Percentiles rank a stretch among this genome's conserved stretches.
Conservation (phyloP, 2,888 invertebrate species). For the Ellobium chinense region DNA sequence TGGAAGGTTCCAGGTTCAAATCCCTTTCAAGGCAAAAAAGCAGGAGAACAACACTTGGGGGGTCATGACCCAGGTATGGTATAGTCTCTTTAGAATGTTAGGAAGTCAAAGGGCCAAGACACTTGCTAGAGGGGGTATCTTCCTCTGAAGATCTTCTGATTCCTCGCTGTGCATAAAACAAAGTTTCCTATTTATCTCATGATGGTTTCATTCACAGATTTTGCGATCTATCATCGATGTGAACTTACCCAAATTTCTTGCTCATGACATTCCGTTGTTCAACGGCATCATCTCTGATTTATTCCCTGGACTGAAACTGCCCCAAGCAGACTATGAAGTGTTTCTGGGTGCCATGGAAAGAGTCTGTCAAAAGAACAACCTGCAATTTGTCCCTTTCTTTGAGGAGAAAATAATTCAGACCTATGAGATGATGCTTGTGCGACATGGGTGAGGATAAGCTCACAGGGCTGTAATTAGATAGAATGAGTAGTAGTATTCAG, state of each 20-base stretch:
- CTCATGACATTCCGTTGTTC: slow-evolving; percentile 93
- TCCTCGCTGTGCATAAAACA: too few species aligned
- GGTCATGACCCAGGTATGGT: too few species aligned
- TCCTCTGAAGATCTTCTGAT: too few species aligned
- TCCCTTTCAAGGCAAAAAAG: too few species aligned
- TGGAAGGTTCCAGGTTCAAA: too few species aligned
- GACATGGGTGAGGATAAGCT: slow-evolving; percentile 87
- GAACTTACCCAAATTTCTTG: slow-evolving; percentile 93
- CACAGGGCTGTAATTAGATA: slow-evolving; percentile 78
- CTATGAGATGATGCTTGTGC: slow-evolving; percentile 95
- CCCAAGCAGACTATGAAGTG: slow-evolving; percentile 85
- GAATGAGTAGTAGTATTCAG: too few species aligned
- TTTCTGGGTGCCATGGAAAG: slow-evolving; percentile 84
- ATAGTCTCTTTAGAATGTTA: too few species aligned
- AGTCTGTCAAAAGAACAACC: slow-evolving; percentile 84
- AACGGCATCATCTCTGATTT: slow-evolving; percentile 94
- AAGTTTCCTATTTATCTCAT: too few species aligned
- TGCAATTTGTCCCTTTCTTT: slow-evolving; percentile 89
- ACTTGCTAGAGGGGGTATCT: too few species aligned
- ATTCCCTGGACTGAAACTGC: slow-evolving; percentile 88
- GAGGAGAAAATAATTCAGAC: slow-evolving; percentile 87
- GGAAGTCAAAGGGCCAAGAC: too few species aligned
- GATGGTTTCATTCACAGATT: slow-evolving; percentile 83
- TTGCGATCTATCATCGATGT: slow-evolving; percentile 93
- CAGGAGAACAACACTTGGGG: too few species aligned